phyloP scores from a whole-genome alignment of 2,113 vertebrate genomes.

The Tamias sibiricus region DNA sequence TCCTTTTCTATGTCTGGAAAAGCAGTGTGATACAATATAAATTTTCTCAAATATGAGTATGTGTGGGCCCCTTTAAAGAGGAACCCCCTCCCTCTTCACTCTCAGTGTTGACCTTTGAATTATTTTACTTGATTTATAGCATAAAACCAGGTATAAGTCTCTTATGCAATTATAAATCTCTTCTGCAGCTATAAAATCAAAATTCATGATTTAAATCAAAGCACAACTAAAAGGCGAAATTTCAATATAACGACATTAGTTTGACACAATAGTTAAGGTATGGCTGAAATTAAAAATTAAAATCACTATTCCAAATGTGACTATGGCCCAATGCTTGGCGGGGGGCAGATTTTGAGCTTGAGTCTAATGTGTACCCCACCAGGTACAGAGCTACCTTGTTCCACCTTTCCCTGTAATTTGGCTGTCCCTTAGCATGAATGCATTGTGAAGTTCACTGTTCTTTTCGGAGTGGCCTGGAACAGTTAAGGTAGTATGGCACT shows the following conservation, averaged over 20 bases:
- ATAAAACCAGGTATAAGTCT: not conserved
- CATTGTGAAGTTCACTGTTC: not conserved
- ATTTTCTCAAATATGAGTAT: not conserved
- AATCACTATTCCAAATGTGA: not conserved
- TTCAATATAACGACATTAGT: not conserved
- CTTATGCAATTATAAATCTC: not conserved
- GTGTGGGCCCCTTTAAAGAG: not conserved
- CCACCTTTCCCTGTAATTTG: not conserved
- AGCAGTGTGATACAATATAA: not conserved
- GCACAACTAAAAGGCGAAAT: not conserved
- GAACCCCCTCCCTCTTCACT: not conserved
- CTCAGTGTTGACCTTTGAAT: slow-evolving; percentile 1
- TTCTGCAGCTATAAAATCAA: slow-evolving; percentile 6
- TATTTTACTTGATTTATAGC: not conserved
- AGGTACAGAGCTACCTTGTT: not conserved
- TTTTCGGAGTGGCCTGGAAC: not conserved
- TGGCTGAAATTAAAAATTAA: not conserved
- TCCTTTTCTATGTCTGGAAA: not conserved
- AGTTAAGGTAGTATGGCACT: not conserved
- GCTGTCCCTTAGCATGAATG: not conserved
- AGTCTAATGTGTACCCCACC: not conserved
- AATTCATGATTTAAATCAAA: not conserved
- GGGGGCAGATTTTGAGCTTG: not conserved
- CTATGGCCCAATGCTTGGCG: not conserved
- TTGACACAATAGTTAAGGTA: not conserved